Evolutionary conservation across 2,888 invertebrate species (phyloP).

Genomic region (Plagodis dolabraria): DNA sequence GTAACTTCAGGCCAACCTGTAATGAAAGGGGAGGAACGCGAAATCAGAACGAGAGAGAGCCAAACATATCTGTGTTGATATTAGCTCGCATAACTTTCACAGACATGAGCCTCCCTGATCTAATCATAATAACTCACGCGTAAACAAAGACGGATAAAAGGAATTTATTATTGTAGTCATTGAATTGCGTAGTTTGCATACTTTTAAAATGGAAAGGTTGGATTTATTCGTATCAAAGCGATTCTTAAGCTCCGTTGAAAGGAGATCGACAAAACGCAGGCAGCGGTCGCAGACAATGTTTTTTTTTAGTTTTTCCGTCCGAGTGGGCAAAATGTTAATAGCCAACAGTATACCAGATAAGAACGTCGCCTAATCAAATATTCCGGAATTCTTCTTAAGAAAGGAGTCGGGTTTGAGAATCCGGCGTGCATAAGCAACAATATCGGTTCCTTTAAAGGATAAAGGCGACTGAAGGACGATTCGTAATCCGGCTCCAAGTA

Average conservation of each 20-base stretch:
- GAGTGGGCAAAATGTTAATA: constrained; percentile 66
- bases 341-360: constrained; percentile 69
- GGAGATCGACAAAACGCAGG: constrained; percentile 47
- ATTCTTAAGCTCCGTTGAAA: constrained; percentile 42
- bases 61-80: constrained; percentile 36
- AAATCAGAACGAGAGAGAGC: constrained; percentile 35
- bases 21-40: constrained; percentile 51
- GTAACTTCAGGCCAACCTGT: constrained; percentile 58
- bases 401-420: constrained; percentile 59
- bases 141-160: constrained; percentile 25
- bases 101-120: constrained; percentile 20
- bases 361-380: constrained; percentile 76
- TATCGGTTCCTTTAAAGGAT: constrained; percentile 75
- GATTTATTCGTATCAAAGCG: constrained; percentile 25
- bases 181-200: constrained; percentile 38
- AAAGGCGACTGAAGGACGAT: constrained; percentile 69
- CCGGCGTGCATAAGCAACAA: constrained; percentile 75
- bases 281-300: constrained; percentile 51
- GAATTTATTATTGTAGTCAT: constrained; percentile 25
- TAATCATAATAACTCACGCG: constrained; percentile 26
- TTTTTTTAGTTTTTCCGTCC: constrained; percentile 56
- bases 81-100: constrained; percentile 33
- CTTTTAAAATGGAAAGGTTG: constrained; percentile 24
- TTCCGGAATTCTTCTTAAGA: constrained; percentile 73
- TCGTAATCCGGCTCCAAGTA: constrained; percentile 68